Evolutionary conservation across 2,888 invertebrate species (phyloP).

Genomic region (Epirrita christyi): DNA sequence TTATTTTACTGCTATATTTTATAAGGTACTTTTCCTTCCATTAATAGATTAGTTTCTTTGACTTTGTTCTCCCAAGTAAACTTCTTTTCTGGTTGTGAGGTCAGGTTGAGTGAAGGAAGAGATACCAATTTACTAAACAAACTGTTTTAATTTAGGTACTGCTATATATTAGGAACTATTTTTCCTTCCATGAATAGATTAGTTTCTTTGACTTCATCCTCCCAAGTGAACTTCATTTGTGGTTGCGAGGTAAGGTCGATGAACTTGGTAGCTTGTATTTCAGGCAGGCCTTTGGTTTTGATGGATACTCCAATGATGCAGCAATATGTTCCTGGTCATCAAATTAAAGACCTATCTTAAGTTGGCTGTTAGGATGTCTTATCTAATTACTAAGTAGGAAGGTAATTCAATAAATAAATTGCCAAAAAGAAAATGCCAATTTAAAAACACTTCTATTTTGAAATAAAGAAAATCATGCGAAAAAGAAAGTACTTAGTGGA

Average conservation of each 20-base stretch:
- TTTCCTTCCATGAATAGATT: constrained; percentile 64
- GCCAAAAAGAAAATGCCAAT: too few species aligned
- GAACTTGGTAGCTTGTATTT: constrained; percentile 72
- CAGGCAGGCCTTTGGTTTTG: constrained; percentile 72
- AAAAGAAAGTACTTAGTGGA: too few species aligned
- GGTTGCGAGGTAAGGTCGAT: constrained; percentile 64
- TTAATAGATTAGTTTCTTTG: constrained; percentile 62
- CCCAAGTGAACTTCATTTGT: constrained; percentile 69
- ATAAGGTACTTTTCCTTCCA: constrained; percentile 63
- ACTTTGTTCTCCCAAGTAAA: constrained; percentile 72
- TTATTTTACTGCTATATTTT: constrained; percentile 39
- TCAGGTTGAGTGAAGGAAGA: constrained; percentile 63
- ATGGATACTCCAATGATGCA: constrained; percentile 72
- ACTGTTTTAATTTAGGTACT: constrained; percentile 46
- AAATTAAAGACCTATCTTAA: too few species aligned
- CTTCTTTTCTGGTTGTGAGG: constrained; percentile 64
- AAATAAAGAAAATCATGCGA: too few species aligned
- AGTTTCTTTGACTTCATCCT: constrained; percentile 70
- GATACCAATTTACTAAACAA: constrained; percentile 43
- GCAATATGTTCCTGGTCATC: constrained; percentile 69
- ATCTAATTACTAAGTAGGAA: too few species aligned
- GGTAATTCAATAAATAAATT: too few species aligned
- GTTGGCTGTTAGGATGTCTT: too few species aligned
- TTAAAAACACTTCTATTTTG: too few species aligned
- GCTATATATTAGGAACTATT: constrained; percentile 46